Evolutionary conservation across 2,888 invertebrate species (phyloP).

Genomic region (Pandemis corylana): DNA sequence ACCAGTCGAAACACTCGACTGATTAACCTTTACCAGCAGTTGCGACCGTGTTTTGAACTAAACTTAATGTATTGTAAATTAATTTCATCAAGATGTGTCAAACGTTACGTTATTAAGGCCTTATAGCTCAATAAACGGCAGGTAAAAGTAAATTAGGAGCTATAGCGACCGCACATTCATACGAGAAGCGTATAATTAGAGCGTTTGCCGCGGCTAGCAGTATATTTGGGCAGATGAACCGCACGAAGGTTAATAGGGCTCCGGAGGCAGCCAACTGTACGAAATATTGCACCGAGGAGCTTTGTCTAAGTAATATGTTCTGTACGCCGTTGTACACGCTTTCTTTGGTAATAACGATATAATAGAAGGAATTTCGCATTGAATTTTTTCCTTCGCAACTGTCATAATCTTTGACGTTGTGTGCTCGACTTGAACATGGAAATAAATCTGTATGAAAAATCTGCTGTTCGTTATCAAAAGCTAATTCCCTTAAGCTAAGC

Average conservation of each 20-base stretch:
- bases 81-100: conserved; percentile 13
- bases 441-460: too few species aligned
- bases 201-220: conserved; percentile 35
- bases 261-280: conserved; percentile 31
- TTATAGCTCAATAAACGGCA: conserved; percentile 37
- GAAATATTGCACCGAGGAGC: conserved; percentile 31
- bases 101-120: conserved; percentile 27
- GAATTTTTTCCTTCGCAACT: not conserved
- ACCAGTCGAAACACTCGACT: too few species aligned
- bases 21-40: too few species aligned
- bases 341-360: conserved; percentile 8
- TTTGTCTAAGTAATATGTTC: conserved; percentile 27
- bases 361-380: not conserved
- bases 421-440: too few species aligned
- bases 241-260: conserved; percentile 40
- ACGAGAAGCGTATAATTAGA: conserved; percentile 42
- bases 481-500: too few species aligned
- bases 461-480: too few species aligned
- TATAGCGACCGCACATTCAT: conserved; percentile 40
- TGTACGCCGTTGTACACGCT: conserved; percentile 12
- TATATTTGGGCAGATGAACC: conserved; percentile 42
- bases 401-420: too few species aligned
- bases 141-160: conserved; percentile 40
- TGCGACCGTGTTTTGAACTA: too few species aligned
- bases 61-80: not conserved